These are phyloP conservation scores for Corvus cornix DNA, from an alignment of 2,113 vertebrate species.

Conservation along the genomic window DNA sequence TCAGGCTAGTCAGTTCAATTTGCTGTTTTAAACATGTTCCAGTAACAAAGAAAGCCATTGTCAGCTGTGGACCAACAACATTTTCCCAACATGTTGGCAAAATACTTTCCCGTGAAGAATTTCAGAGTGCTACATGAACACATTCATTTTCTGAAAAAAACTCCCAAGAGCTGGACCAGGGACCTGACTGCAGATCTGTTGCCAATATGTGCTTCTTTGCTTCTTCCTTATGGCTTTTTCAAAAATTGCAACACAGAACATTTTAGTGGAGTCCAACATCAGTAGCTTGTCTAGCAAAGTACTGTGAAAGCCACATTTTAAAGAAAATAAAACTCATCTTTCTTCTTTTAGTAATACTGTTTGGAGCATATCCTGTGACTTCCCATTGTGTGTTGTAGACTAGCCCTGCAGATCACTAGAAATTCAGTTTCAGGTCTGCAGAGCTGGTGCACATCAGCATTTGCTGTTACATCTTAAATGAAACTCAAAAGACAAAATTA, in stretches of 20 bases:
- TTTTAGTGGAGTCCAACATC: not conserved
- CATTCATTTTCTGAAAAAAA: not conserved
- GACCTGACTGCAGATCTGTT: not conserved
- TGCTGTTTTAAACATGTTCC: not conserved
- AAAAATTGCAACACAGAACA: not conserved
- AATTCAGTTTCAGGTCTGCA: not conserved
- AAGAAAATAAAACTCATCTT: not conserved
- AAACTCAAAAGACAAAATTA: conserved; percentile 4
- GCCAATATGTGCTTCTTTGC: not conserved
- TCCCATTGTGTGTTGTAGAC: not conserved
- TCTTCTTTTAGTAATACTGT: not conserved
- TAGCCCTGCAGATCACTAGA: not conserved
- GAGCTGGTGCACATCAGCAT: not conserved
- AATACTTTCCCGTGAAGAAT: not conserved
- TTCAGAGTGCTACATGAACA: not conserved
- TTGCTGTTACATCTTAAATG: conserved; percentile 2
- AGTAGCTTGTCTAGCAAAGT: not conserved
- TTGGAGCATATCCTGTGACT: not conserved
- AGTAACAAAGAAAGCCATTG: not conserved
- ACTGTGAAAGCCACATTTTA: not conserved
- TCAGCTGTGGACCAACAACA: not conserved
- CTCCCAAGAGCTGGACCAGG: not conserved
- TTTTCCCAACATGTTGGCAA: not conserved
- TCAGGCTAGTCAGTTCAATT: not conserved
- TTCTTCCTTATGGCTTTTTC: not conserved